A percentile compares a stretch with the other conserved stretches of the same genome.
Conservation (phyloP, 2,888 invertebrate species). For the Myopa testacea region DNA sequence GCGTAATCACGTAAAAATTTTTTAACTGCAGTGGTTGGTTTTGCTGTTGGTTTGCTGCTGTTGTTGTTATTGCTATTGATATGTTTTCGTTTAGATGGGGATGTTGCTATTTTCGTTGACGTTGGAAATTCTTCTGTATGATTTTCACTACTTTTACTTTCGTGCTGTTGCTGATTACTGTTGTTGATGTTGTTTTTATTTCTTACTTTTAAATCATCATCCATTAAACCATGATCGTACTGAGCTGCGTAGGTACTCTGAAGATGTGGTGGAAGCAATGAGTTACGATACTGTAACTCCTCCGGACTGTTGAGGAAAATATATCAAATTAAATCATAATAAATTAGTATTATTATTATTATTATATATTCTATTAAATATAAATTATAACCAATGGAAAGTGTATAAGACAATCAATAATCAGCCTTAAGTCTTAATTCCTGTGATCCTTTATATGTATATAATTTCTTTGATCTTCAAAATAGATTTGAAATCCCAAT, state of each 20-base stretch:
- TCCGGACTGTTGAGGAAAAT: constrained; percentile 69
- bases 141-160: background rate
- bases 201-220: constrained; percentile 77
- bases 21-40: constrained; percentile 1
- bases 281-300: constrained; percentile 83
- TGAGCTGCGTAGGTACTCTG: constrained; percentile 88
- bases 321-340: background rate
- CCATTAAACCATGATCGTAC: constrained; percentile 75
- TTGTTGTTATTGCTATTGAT: background rate
- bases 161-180: background rate
- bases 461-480: too few relatives aligned
- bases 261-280: constrained; percentile 85
- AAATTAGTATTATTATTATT: background rate
- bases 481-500: too few relatives aligned
- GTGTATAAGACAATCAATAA: too few relatives aligned
- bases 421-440: too few relatives aligned
- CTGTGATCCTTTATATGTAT: too few relatives aligned
- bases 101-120: background rate
- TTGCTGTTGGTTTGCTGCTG: background rate
- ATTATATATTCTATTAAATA: background rate
- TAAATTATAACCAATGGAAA: background rate
- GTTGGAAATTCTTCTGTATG: background rate
- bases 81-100: background rate
- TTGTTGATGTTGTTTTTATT: constrained; percentile 15
- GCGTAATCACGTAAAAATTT: constrained; percentile 1